phyloP scores from a whole-genome alignment of 1,140 invertebrate species.

The Drosophila nasuta region DNA sequence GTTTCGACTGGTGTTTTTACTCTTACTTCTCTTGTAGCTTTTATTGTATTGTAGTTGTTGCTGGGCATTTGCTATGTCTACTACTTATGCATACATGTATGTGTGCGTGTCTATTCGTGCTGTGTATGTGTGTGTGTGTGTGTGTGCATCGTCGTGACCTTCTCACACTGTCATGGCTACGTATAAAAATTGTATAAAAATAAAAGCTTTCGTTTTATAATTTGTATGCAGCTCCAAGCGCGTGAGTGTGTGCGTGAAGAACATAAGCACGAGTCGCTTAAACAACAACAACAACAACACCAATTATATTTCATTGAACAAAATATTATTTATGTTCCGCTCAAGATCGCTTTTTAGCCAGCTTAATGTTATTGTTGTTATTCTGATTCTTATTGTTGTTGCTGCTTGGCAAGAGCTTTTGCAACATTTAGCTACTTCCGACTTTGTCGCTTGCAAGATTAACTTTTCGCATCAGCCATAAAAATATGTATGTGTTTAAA shows the following conservation, averaged over 20 bases:
- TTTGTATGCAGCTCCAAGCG: conserved; percentile 80
- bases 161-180: conserved; percentile 85
- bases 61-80: not conserved
- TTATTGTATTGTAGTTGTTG: conserved; percentile 52
- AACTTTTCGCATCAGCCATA: conserved; percentile 17
- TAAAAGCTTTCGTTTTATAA: conserved; percentile 82
- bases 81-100: not conserved
- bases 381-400: conserved; percentile 13
- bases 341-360: conserved; percentile 70
- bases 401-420: conserved; percentile 22
- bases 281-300: conserved; percentile 48
- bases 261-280: conserved; percentile 75
- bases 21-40: conserved; percentile 49
- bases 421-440: conserved; percentile 58
- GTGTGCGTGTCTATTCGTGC: conserved; percentile 27
- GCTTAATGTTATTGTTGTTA: conserved; percentile 27
- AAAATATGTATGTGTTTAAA: not conserved
- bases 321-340: conserved; percentile 81
- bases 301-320: conserved; percentile 72
- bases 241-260: conserved; percentile 63
- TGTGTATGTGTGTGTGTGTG: conserved; percentile 29
- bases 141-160: conserved; percentile 71
- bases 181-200: conserved; percentile 75
- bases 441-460: conserved; percentile 49
- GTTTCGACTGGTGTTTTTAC: conserved; percentile 10